Evolutionary conservation across 37 sponge, comb jelly and placozoan species (phyloP), one percentile per base, ranked within the genome.

Genomic region (Ianthella basta): DNA sequence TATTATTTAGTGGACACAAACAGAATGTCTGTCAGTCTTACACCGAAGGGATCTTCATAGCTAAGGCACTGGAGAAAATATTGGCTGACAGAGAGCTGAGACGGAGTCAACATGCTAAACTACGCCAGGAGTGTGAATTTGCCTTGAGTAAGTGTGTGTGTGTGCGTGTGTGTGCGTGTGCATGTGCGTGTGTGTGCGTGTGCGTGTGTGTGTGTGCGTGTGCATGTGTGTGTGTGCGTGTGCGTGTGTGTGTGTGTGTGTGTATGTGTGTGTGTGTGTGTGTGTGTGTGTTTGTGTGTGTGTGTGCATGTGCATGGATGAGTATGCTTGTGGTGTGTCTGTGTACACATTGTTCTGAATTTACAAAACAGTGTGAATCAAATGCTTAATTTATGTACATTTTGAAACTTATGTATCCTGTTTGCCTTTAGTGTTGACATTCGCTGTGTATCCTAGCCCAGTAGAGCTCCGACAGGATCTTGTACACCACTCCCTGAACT

Each of bases 41-140:
- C 70, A n/a, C 70, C 50, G 81, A 86, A 44, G 90, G 88, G 30
- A 79, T 97, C 55, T 97, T 97, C 85, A 87, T 97, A 0, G 87
- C 79, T 36, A 64, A 93, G 36, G 96, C 98, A 16, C 87, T 97
- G 67, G 94, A 97, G 82, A 95, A 93, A 89, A 97, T 97, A 30
- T 70, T 97, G 20, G 37, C 73, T 4, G 98, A 97, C 29, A 79
- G 80, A 55, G 98, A 97, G 72, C 84, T 83, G 35, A 85, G 80
- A 78, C 84, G 89, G 59, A 90, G 79, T 57, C 95, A 97, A 32
- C 90, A 95, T 61, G 54, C 65, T 15, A 55, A 83, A 40, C 85
- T 97, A 21, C 77, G 89, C 35, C 85, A 95, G 79, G 89, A 91
- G 13, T 97, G 98, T 64, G 95, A 95, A 78, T 44, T 20, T 25